Evolutionary conservation across 1,140 invertebrate species (phyloP), one percentile per base, ranked within the genome.

Genomic region (Nebria ingens): DNA sequence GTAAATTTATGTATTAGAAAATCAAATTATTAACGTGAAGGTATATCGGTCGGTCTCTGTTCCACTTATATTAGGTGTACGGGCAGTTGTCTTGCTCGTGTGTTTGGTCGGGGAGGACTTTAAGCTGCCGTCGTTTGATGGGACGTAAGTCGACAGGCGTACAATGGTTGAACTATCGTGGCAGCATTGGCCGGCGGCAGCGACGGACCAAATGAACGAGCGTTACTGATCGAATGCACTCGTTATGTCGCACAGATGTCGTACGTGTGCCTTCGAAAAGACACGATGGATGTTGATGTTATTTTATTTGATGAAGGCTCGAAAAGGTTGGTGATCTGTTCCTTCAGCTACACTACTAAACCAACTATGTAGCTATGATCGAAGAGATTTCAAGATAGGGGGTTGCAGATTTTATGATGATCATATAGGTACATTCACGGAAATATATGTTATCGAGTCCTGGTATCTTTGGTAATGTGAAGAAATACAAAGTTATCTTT

Each of bases 1-100:
- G 56, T 56, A 59, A 59, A 59, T 59, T 59, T 58, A 58, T 58
- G 55, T 56, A 58, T 58, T 58, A 59, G 55, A 59, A 59, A 59
- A 59, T 52, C 58, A 56, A 59, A 59, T 59, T 56, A 56, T 45
- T 9, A 45, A 12, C 40, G 40, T 17, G 40, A 3, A 11, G n/a
- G n/a, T n/a, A n/a, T n/a, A n/a, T n/a, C n/a, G n/a, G n/a, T n/a
- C 25, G n/a, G n/a, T n/a, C 25, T 34, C 25, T 34, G 6, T 34
- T n/a, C n/a, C 25, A n/a, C 25, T 9, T 34, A 34, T n/a, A n/a
- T 34, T 34, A n/a, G 6, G 25, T 34, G 25, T 34, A n/a, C n/a
- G 25, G 6, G 25, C n/a, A n/a, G 6, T n/a, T 34, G 25, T 9
- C n/a, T 34, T n/a, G 25, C 25, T 34, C 25, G n/a, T n/a, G 25